These are phyloP conservation scores for Cerceris rybyensis DNA, from an alignment of 2,888 invertebrate species.

Conservation along the genomic window DNA sequence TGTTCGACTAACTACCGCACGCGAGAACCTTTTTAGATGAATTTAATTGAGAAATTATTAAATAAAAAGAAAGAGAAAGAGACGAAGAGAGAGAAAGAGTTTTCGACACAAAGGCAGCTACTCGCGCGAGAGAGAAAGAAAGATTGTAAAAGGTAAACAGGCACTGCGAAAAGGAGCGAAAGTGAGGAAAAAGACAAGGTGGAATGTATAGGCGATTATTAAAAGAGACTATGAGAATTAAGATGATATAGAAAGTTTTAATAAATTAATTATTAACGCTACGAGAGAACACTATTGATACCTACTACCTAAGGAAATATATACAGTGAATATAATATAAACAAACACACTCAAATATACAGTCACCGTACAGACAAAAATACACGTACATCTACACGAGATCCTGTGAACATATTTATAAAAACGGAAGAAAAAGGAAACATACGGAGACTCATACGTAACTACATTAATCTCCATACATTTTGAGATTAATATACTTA, in stretches of 20 bases:
- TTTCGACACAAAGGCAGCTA: conserved; percentile 35
- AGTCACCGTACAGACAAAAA: conserved; percentile 19
- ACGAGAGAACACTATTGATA: conserved; percentile 62
- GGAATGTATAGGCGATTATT: conserved; percentile 55
- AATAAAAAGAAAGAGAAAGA: too few relatives aligned
- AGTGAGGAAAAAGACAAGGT: conserved; percentile 8
- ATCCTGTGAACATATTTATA: conserved; percentile 50
- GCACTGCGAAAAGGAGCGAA: conserved; percentile 10
- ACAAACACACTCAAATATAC: conserved; percentile 12
- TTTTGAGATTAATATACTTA: conserved; percentile 45
- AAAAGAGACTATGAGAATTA: conserved; percentile 65
- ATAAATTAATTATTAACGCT: conserved; percentile 73
- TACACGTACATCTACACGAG: conserved; percentile 14
- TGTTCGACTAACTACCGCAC: conserved; percentile 49
- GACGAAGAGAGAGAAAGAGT: conserved; percentile 21
- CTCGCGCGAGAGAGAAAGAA: conserved; percentile 1
- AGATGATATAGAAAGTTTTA: conserved; percentile 75
- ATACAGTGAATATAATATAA: conserved; percentile 17
- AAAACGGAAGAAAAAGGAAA: conserved; percentile 6
- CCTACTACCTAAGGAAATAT: conserved; percentile 61
- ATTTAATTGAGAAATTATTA: conserved; percentile 45
- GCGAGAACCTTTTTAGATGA: conserved; percentile 56
- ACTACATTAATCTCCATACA: conserved; percentile 50
- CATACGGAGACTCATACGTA: conserved; percentile 42
- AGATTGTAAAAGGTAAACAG: conserved; percentile 25